Percentiles rank a stretch among this genome's conserved stretches.
phyloP scores from a whole-genome alignment of 2,113 vertebrate species.

The Oceanites oceanicus region DNA sequence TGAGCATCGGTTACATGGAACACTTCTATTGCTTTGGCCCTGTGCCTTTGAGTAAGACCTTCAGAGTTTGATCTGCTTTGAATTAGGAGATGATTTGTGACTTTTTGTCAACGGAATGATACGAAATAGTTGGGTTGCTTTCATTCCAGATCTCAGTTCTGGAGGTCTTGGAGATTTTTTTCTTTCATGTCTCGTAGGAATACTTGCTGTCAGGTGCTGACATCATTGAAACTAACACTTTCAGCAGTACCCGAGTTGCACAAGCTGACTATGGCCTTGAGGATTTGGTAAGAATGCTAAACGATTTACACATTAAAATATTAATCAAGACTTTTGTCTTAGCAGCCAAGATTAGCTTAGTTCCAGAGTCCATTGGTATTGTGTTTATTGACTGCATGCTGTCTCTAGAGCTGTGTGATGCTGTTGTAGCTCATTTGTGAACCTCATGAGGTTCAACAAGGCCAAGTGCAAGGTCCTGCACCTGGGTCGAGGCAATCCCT shows the following conservation, averaged over 20 bases:
- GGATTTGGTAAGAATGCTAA: slow-evolving; percentile 80
- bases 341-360: not conserved
- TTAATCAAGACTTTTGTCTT: not conserved
- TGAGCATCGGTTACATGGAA: not conserved
- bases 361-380: not conserved
- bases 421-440: not conserved
- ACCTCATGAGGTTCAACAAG: no score
- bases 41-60: not conserved
- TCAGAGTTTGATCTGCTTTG: not conserved
- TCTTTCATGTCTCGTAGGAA: slow-evolving; percentile 75
- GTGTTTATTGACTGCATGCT: not conserved
- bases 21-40: not conserved
- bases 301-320: not conserved
- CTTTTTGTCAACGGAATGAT: not conserved
- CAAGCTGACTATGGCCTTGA: slow-evolving; percentile 94
- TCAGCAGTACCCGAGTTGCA: slow-evolving; percentile 90
- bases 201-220: slow-evolving; percentile 92
- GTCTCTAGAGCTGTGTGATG: not conserved
- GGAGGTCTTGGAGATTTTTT: not conserved
- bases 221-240: slow-evolving; percentile 97
- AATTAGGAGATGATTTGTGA: not conserved
- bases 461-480: no score
- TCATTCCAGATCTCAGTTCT: not conserved
- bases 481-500: no score
- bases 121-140: not conserved